Percentiles rank a stretch among this genome's conserved stretches.
Conservation (phyloP, 2,113 vertebrate species). For the Brienomyrus brachyistius region DNA sequence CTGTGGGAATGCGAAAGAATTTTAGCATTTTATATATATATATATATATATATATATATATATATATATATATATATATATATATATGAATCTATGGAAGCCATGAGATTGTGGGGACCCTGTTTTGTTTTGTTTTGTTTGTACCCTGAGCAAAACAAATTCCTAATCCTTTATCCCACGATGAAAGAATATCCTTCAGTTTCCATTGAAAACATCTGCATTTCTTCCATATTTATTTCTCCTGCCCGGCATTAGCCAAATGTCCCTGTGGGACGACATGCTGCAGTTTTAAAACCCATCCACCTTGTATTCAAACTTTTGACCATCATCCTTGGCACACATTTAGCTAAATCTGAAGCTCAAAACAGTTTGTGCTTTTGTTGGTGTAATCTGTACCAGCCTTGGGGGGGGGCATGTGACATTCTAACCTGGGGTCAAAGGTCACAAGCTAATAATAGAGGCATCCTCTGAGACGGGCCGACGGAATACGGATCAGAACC, state of each 20-base stretch:
- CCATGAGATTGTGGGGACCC: neutral
- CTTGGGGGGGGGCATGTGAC: neutral
- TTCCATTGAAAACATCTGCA: neutral
- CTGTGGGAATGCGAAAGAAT: neutral
- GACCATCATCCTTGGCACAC: neutral
- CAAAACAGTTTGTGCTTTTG: neutral
- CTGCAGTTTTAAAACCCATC: too few relatives aligned
- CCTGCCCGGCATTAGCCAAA: neutral
- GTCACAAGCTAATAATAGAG: neutral
- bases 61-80: too few relatives aligned
- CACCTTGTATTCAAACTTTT: neutral
- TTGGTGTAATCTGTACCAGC: neutral
- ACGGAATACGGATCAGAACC: neutral
- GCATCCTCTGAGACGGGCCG: neutral
- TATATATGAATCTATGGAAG: too few relatives aligned
- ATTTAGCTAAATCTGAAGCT: neutral
- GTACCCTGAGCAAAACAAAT: neutral
- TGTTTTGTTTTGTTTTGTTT: neutral
- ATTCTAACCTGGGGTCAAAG: neutral
- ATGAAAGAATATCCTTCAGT: neutral
- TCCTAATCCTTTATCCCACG: neutral
- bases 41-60: too few relatives aligned
- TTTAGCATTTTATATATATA: too few relatives aligned
- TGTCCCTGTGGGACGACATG: neutral
- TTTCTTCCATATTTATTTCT: neutral